Evolutionary conservation across 2,113 vertebrate species (phyloP).

Genomic region (Menidia beryllina): DNA sequence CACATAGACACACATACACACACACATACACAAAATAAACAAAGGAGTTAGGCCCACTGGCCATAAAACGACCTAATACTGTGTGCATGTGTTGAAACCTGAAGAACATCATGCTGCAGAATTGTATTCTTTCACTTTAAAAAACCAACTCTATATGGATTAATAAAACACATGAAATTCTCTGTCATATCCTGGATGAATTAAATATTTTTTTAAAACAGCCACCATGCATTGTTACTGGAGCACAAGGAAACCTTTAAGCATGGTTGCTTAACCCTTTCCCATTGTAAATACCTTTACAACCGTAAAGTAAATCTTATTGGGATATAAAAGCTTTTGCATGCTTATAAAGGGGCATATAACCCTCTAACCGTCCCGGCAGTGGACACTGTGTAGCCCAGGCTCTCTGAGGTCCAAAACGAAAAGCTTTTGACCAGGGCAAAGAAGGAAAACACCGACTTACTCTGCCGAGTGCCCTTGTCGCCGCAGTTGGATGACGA

Average conservation of each 20-base stretch:
- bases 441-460: slow-evolving; percentile 59
- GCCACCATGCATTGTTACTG: slow-evolving; percentile 5
- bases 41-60: slow-evolving; percentile 6
- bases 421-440: slow-evolving; percentile 25
- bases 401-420: slow-evolving; percentile 54
- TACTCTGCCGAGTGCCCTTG: slow-evolving; percentile 91
- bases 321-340: slow-evolving; percentile 98
- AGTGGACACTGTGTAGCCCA: slow-evolving; percentile 70
- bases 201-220: background rate
- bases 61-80: slow-evolving; percentile 18
- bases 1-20: background rate
- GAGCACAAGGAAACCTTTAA: slow-evolving; percentile 46
- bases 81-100: background rate
- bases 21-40: background rate
- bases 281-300: slow-evolving; percentile 98
- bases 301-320: slow-evolving; percentile 93
- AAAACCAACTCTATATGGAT: too few relatives aligned
- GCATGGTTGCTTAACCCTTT: slow-evolving; percentile 85
- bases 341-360: slow-evolving; percentile 98
- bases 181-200: too few relatives aligned
- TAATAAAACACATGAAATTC: too few relatives aligned
- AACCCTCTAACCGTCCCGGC: slow-evolving; percentile 87
- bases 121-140: background rate
- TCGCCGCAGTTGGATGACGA: slow-evolving; percentile 91
- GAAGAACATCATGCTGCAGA: too few relatives aligned